Evolutionary conservation across 2,888 invertebrate species (phyloP).

Genomic region (Calephelis perditalis): DNA sequence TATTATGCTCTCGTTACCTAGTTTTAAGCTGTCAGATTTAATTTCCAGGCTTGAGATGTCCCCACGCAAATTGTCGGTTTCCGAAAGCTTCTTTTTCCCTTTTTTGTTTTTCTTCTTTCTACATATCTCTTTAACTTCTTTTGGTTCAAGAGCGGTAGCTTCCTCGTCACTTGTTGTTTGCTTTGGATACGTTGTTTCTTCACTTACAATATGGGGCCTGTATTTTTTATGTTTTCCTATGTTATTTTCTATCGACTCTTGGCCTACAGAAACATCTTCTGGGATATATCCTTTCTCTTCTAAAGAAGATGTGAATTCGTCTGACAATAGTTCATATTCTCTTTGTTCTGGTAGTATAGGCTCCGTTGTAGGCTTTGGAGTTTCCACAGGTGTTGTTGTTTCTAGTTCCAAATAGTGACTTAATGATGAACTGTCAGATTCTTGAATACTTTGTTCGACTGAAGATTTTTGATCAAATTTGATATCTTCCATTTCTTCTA

Average conservation of each 20-base stretch:
- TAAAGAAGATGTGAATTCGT: slow-evolving; percentile 46
- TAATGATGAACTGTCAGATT: slow-evolving; percentile 63
- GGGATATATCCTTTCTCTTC: slow-evolving; percentile 82
- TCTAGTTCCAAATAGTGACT: slow-evolving; percentile 64
- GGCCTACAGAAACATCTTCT: slow-evolving; percentile 79
- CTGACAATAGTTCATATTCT: slow-evolving; percentile 18
- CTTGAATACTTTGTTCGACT: slow-evolving; percentile 54
- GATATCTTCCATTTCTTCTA: neutral
- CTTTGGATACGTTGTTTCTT: slow-evolving; percentile 62
- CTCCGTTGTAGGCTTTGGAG: slow-evolving; percentile 56
- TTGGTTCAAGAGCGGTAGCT: slow-evolving; percentile 45
- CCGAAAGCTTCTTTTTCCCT: slow-evolving; percentile 64
- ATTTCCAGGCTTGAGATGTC: slow-evolving; percentile 33
- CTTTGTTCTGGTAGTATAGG: slow-evolving; percentile 25
- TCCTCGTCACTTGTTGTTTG: slow-evolving; percentile 59
- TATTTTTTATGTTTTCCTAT: slow-evolving; percentile 76
- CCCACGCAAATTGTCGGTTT: slow-evolving; percentile 42
- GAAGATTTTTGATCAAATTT: slow-evolving; percentile 31
- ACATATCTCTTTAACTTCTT: slow-evolving; percentile 42
- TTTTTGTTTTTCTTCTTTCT: slow-evolving; percentile 66
- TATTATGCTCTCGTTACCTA: slow-evolving; percentile 64
- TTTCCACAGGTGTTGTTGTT: slow-evolving; percentile 65
- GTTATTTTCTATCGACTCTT: slow-evolving; percentile 49
- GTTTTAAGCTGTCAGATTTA: slow-evolving; percentile 62
- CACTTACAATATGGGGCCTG: slow-evolving; percentile 52